Base-by-base conservation (phyloP, 2,113 vertebrate genomes). In the Sapayoa aenigma region DNA sequence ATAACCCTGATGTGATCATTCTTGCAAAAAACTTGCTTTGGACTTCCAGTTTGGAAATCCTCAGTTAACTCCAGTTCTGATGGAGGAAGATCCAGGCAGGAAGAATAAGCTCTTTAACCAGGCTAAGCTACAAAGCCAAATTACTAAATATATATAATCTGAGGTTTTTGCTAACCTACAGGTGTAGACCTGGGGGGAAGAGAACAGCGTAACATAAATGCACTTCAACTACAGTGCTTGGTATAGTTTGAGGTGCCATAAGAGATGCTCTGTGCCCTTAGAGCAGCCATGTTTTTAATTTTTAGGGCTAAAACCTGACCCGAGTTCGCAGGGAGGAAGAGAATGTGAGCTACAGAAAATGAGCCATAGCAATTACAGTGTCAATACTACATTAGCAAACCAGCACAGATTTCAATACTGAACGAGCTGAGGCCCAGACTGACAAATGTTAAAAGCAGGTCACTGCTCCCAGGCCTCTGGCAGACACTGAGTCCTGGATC, bases 91-190 rank as follows among this genome's bases (percentile, higher is more conserved):
- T 71, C 3, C 24, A 65, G 44, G 67, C 49, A 24, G 41, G n/a
- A 90, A 41, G 63, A 90, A 46, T 88, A 95, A 94, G 50, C 82
- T 90, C 59, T 93, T 90, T 73, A 94, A 52, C 19, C n/a, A 85
- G 52, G 35, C 74, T 89, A 79, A 90, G 44, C 44, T 81, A 68
- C 69, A 82, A 84, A 94, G 77, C 69, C 47, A 72, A 91, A 93
- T 84, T 65, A 62, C 87, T 94, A 67, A 77, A 89, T 82, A 60
- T 73, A 50, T 62, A 60, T 94, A 81, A 87, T 93, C 77, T 93
- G 93, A 89, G 69, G 41, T 93, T 82, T 84, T 87, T 33, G 52
- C 79, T 87, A 68, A 49, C 37, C 56, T 44, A 3, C 30, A 50
- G 46, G 27, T 60, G 13, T 46, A 7, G 31, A 18, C 31, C 67